Base-by-base conservation (phyloP, 2,888 invertebrate genomes). In the Bimastos eiseni region DNA sequence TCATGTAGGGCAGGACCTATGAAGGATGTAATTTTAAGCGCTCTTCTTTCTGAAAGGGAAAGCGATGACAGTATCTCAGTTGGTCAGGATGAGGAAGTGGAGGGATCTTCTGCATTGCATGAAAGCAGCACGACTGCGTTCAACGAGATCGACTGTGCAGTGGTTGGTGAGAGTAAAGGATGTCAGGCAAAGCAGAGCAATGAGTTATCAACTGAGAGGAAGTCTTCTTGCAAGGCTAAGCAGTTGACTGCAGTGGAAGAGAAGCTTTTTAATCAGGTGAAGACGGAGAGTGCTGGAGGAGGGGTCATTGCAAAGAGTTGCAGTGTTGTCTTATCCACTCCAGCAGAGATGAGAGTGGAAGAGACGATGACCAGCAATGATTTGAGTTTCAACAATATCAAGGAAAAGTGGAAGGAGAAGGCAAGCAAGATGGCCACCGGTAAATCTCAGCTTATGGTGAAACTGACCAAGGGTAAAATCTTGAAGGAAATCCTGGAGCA, bases 321-420 rank as follows among this genome's bases (percentile, higher is more conserved):
- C 70, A 70, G 70, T n/a, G 70, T 70, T n/a, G 17, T 70, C 70
- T 70, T 70, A n/a, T n/a, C 70, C 70, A 70, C 70, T 70, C n/a
- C 70, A 8, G 30, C n/a, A 13, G 70, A 70, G n/a, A 8, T 70
- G 70, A 70, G n/a, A 70, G 70, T 13, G n/a, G 70, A 70, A n/a
- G 70, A 70, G 30, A 17, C n/a, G 4, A n/a, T n/a, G 70, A 70
- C 30, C 30, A n/a, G 70, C 70, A 70, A 13, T 70, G 70, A 70
- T n/a, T n/a, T 8, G n/a, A n/a, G 70, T 30, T 70, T 11, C 70
- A 70, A 70, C 70, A 70, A 11, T n/a, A 70, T 70, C 70, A 70
- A 70, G 70, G 70, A 70, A 70, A 70, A n/a, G 70, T 70, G 70
- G 70, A 70, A 70, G n/a, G 70, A 70, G n/a, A 70, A 70, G 70